Evolutionary conservation across 2,888 invertebrate genomes (phyloP), one percentile per base, ranked within the genome.

Genomic region (Orgyia antiqua): DNA sequence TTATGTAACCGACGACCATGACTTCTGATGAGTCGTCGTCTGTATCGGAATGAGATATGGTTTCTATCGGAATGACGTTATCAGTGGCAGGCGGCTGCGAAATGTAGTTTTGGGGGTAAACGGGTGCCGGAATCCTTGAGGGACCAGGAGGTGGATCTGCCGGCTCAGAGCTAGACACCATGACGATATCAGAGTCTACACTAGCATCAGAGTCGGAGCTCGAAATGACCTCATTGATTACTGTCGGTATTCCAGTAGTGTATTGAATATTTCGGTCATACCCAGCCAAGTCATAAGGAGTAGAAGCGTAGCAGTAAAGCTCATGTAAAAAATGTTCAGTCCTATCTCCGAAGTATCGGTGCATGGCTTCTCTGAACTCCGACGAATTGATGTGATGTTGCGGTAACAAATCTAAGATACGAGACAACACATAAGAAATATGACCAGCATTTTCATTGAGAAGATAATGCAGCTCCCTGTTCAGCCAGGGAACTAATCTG

Each of bases 251-350:
- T 74, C 68, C 79, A 50, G 87, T 88, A 0, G 89, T 88, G 65
- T 93, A 94, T 42, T 89, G 89, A 11, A 92, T 90, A 49, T 90
- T 87, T 11, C 92, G 87, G 65, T 94, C 94, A 58, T 94, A 94
- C 10, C 93, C 94, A 31, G 91, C 87, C 89, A 97, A 90, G 63
- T 95, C 95, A 67, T 91, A 94, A 0, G 95, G 94, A 7, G 96
- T 95, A 13, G 93, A 89, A 17, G 97, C 95, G 77, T 93, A 98
- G 67, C 91, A 91, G 54, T 92, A 90, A 39, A 98, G 89, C 65
- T 98, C 97, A 66, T 97, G 96, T 17, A 95, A 88, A 67, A 98
- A 98, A 71, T 97, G 97, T 35, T 91, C 89, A 0, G 96, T 94
- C 46, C 91, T 88, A 1, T 86, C 78, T 10, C 91, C 90, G 40